These are phyloP conservation scores for Oithona nana DNA, from an alignment of 2,888 invertebrate genomes.

Conservation along the genomic window DNA sequence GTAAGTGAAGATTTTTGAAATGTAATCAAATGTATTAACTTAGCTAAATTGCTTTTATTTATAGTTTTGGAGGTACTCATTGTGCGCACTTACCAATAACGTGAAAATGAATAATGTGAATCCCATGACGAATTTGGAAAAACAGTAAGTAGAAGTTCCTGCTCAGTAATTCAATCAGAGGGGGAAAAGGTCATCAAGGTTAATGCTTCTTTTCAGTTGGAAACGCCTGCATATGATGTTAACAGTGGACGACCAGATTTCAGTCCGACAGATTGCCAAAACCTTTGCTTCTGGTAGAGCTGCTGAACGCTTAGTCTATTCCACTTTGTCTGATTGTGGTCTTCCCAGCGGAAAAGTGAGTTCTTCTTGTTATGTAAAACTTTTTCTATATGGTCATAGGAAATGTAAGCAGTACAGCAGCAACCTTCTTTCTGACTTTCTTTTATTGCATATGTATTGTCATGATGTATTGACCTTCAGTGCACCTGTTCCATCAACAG, in stretches of 20 bases:
- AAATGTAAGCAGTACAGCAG: no score
- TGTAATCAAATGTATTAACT: neutral
- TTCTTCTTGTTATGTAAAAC: no score
- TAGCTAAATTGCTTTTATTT: constrained; percentile 26
- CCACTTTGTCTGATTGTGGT: constrained; percentile 77
- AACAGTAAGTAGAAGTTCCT: constrained; percentile 56
- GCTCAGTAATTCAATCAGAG: neutral
- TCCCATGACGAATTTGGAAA: constrained; percentile 81
- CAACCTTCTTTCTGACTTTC: no score
- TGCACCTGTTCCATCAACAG: no score
- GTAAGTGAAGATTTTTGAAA: constrained; percentile 33
- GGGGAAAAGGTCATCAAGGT: neutral
- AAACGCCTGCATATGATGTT: constrained; percentile 86
- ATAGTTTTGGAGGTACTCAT: constrained; percentile 77
- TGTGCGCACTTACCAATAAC: constrained; percentile 79
- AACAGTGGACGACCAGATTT: constrained; percentile 84
- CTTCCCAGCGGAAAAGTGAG: constrained; percentile 66
- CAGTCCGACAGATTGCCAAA: constrained; percentile 82
- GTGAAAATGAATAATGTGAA: constrained; percentile 90
- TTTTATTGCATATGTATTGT: no score
- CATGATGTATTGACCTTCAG: no score
- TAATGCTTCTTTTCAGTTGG: constrained; percentile 39
- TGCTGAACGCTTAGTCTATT: constrained; percentile 95
- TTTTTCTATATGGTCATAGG: no score
- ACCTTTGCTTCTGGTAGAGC: constrained; percentile 97